Evolutionary conservation across 1,140 invertebrate species (phyloP), one percentile per base, ranked within the genome.

Genomic region (Microplitis mediator): DNA sequence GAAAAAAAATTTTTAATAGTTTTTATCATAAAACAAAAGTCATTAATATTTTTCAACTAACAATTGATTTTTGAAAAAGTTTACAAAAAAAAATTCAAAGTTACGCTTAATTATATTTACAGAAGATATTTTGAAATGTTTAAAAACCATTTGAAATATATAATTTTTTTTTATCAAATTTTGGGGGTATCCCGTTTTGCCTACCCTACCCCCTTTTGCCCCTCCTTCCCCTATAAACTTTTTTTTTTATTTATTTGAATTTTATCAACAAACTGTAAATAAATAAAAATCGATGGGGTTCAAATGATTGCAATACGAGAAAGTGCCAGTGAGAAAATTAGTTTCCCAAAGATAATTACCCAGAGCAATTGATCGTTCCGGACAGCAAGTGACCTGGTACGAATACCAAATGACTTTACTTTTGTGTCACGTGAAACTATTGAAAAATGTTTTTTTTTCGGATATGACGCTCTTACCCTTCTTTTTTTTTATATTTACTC

Each of bases 281-380:
- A 62, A 62, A 39, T 16, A 32, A 23, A 60, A 60, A 60, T 60
- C 32, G 34, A 62, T 62, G 60, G 35, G 8, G 23, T 23, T 5
- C 32, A 36, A 13, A 45, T 11, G 39, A 45, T 11, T 6, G 39
- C 39, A n/a, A 39, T 11, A 62, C 60, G 60, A 62, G 34, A 13
- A 32, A 31, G 60, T 13, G 60, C 35, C 60, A 35, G 32, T 35
- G 36, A 76, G 80, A 78, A 84, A 85, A 84, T 84, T 83, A 79
- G 77, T 81, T 79, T 78, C 76, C 70, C 75, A 79, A 77, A 78
- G 77, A 82, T 85, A 85, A 85, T 84, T 83, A 82, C 78, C 74
- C 66, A 68, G 70, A 77, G 74, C 79, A 80, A 84, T 84, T 84
- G 84, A 85, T 84, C 76, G 78, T 80, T 56, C 39, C n/a, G 61